Percentiles rank a stretch among this genome's conserved stretches.
phyloP scores from a whole-genome alignment of 2,888 invertebrate genomes.

The Tipula confusa region DNA sequence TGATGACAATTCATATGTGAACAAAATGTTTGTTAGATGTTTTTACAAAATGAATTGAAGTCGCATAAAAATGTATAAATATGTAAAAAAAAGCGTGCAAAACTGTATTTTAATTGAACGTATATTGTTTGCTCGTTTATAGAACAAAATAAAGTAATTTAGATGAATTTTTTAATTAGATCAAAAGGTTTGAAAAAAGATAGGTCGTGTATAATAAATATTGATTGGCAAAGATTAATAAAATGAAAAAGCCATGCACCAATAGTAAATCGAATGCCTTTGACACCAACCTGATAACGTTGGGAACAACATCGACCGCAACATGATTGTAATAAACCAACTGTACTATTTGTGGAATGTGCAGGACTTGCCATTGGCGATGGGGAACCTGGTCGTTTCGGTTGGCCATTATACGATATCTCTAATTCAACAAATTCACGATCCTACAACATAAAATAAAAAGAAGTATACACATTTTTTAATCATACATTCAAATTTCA shows the following conservation, averaged over 20 bases:
- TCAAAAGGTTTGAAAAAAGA: too few species aligned
- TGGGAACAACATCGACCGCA: slow-evolving; percentile 81
- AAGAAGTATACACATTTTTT: background rate
- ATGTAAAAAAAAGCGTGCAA: too few species aligned
- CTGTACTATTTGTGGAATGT: slow-evolving; percentile 70
- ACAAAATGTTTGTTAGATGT: too few species aligned
- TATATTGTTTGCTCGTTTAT: too few species aligned
- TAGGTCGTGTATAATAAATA: background rate
- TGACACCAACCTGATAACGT: slow-evolving; percentile 74
- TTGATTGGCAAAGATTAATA: background rate
- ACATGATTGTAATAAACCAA: slow-evolving; percentile 72
- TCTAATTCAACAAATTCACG: slow-evolving; percentile 96
- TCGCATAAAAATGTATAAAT: too few species aligned
- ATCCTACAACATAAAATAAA: slow-evolving; percentile 59
- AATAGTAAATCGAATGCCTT: background rate
- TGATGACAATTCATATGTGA: too few species aligned
- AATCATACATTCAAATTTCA: background rate
- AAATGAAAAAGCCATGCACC: background rate
- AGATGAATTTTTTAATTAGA: too few species aligned
- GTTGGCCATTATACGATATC: slow-evolving; percentile 89
- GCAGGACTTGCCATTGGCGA: slow-evolving; percentile 83
- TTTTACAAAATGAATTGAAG: too few species aligned
- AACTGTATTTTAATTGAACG: too few species aligned
- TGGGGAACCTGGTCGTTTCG: slow-evolving; percentile 84
- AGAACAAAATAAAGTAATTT: too few species aligned